These are phyloP conservation scores for Neoseiulus cucumeris DNA, from an alignment of 1,140 invertebrate species.

Conservation along the genomic window DNA sequence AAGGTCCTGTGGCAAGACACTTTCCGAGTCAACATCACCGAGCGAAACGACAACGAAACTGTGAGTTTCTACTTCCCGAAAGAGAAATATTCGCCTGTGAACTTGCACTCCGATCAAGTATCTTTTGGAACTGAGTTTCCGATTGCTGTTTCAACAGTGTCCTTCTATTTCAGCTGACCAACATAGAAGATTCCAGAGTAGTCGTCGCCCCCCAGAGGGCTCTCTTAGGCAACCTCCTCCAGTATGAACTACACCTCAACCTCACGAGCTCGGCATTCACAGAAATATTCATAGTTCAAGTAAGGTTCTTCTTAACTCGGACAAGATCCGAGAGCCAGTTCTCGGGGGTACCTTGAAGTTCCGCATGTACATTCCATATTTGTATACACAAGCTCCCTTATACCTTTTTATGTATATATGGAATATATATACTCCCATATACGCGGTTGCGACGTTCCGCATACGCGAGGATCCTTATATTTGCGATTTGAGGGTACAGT, in stretches of 20 bases:
- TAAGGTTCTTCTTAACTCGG: too few relatives aligned
- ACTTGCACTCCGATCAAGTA: not conserved
- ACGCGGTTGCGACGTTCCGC: too few relatives aligned
- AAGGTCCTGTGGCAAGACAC: slow-evolving; percentile 3
- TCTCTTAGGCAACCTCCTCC: slow-evolving; percentile 11
- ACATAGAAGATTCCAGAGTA: slow-evolving; percentile 10
- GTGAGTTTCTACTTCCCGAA: not conserved
- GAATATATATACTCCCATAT: too few relatives aligned
- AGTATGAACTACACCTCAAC: slow-evolving; percentile 3
- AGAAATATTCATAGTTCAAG: not conserved
- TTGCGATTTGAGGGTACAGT: too few relatives aligned
- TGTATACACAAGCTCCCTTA: too few relatives aligned
- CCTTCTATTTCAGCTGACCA: not conserved
- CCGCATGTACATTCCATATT: too few relatives aligned
- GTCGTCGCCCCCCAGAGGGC: slow-evolving; percentile 3
- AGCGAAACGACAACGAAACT: slow-evolving; percentile 11
- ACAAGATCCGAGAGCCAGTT: too few relatives aligned
- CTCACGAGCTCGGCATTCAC: slow-evolving; percentile 4
- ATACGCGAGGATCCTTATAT: too few relatives aligned
- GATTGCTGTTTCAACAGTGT: too few relatives aligned
- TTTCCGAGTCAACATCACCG: not conserved
- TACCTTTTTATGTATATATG: too few relatives aligned
- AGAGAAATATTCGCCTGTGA: not conserved
- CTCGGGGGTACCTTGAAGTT: too few relatives aligned
- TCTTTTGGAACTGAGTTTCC: not conserved